Evolutionary conservation across 2,113 vertebrate species (phyloP).

Genomic region (Marcusenius ussheri): DNA sequence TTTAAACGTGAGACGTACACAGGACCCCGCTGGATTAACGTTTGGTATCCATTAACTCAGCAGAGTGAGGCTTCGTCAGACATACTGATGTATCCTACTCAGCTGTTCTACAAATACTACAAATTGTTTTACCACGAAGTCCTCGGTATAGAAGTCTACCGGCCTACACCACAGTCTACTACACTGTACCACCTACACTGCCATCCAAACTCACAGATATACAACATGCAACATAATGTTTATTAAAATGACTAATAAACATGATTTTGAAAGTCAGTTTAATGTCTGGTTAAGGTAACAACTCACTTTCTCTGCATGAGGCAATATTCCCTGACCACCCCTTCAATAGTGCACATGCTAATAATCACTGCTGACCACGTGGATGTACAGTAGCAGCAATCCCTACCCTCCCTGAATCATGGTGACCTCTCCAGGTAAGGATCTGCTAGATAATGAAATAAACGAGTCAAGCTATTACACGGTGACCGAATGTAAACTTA

Average conservation of each 20-base stretch:
- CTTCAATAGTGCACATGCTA: not conserved
- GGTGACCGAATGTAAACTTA: not conserved
- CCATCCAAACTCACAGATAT: not conserved
- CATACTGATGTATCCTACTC: not conserved
- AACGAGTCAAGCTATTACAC: not conserved
- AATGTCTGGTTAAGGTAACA: not conserved
- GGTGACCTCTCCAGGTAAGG: not conserved
- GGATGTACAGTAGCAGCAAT: not conserved
- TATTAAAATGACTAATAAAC: not conserved
- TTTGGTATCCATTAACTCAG: not conserved
- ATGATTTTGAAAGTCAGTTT: not conserved
- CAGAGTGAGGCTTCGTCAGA: not conserved
- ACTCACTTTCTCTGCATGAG: not conserved
- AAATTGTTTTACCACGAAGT: not conserved
- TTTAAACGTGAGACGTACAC: not conserved
- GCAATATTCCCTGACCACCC: not conserved
- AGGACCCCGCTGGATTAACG: not conserved
- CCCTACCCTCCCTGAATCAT: not conserved
- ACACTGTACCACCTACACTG: not conserved
- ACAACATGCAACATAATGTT: not conserved
- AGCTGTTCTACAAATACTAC: not conserved
- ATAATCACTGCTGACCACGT: not conserved
- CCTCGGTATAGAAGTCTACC: not conserved
- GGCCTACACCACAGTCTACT: not conserved
- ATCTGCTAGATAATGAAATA: not conserved